phyloP scores from a whole-genome alignment of 2,797 vertebrate genomes.

The Phataginus tricuspis region DNA sequence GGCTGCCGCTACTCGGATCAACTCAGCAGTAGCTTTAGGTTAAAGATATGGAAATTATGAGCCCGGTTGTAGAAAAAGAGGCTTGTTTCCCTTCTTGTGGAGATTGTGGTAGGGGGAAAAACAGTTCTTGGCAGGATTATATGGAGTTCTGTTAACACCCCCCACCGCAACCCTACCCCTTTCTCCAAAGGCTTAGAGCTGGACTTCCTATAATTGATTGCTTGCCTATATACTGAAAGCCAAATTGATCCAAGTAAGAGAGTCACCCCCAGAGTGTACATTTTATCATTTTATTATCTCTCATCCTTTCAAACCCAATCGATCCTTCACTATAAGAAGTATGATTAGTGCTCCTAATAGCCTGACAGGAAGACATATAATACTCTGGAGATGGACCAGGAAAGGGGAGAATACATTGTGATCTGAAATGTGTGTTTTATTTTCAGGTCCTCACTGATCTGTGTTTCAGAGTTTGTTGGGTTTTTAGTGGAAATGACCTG shows the following conservation, averaged over 20 bases:
- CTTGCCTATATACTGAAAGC: constrained; percentile 63
- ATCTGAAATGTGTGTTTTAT: constrained; percentile 48
- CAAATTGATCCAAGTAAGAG: constrained; percentile 76
- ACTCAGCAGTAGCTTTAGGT: background rate
- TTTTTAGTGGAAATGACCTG: constrained; percentile 38
- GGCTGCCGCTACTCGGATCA: background rate
- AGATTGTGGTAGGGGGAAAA: background rate
- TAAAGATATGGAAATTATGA: constrained; percentile 41
- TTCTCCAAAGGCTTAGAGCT: background rate
- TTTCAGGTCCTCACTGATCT: constrained; percentile 45
- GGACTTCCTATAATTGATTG: constrained; percentile 55
- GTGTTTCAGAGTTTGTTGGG: background rate
- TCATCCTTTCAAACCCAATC: constrained; percentile 71
- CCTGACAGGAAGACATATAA: constrained; percentile 56
- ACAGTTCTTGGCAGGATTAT: background rate
- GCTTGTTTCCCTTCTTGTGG: constrained; percentile 6
- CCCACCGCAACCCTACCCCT: background rate
- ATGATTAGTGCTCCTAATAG: constrained; percentile 70
- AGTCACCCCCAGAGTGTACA: constrained; percentile 69
- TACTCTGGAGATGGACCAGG: background rate
- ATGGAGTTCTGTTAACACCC: background rate
- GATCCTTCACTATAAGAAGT: constrained; percentile 73
- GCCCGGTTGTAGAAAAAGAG: background rate
- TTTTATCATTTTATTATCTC: constrained; percentile 83
- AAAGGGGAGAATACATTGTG: background rate